phyloP scores from a whole-genome alignment of 2,797 vertebrate species.

The Ctenosaura bakeri region DNA sequence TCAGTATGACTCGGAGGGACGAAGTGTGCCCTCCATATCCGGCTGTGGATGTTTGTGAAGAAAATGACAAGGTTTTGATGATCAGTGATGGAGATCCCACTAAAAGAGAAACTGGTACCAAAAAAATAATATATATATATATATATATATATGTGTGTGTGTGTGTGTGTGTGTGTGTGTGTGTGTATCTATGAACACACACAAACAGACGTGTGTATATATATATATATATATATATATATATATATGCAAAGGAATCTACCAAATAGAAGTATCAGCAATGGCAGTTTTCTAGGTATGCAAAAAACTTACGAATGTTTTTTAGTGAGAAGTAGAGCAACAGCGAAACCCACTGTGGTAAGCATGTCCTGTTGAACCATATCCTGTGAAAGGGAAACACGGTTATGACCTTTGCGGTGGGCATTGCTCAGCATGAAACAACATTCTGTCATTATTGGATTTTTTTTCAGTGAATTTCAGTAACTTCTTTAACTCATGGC shows the following conservation, averaged over 20 bases:
- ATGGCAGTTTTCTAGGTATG: conserved; percentile 24
- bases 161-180: too few relatives aligned
- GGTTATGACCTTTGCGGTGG: conserved; percentile 43
- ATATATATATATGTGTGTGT: too few relatives aligned
- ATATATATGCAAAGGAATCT: not conserved
- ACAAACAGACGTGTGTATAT: too few relatives aligned
- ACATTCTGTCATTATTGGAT: not conserved
- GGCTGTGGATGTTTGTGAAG: conserved; percentile 38
- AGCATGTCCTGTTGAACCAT: conserved; percentile 45
- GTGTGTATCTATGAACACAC: too few relatives aligned
- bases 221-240: too few relatives aligned
- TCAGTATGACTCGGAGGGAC: conserved; percentile 45
- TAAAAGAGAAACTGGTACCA: conserved; percentile 25
- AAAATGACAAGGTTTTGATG: conserved; percentile 35
- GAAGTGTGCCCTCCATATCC: conserved; percentile 13
- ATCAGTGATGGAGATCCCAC: not conserved
- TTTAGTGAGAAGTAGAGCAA: conserved; percentile 44
- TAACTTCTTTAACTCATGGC: not conserved
- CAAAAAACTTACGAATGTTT: conserved; percentile 2
- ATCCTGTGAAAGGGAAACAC: conserved; percentile 73
- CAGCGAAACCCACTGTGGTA: conserved; percentile 61
- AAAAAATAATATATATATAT: too few relatives aligned
- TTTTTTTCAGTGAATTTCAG: not conserved
- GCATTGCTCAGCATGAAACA: not conserved
- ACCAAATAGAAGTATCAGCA: conserved; percentile 46